These are phyloP conservation scores for Pterocles burchelli DNA, from an alignment of 2,113 vertebrate species.

Conservation along the genomic window DNA sequence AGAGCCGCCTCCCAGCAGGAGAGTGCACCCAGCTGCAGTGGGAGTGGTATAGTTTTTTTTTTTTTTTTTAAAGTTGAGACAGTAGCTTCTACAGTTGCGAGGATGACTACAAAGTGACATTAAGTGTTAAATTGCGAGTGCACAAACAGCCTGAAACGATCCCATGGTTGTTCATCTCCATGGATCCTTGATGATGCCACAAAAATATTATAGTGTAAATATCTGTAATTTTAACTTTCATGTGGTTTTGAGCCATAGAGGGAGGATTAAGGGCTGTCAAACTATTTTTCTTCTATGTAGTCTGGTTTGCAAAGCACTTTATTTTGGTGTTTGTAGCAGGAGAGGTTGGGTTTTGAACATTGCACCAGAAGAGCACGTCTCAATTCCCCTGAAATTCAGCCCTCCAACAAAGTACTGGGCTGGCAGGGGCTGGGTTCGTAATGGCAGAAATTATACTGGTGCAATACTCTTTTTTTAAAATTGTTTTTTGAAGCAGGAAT, in stretches of 20 bases:
- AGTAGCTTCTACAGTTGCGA: neutral
- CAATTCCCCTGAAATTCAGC: accelerated
- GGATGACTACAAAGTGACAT: neutral
- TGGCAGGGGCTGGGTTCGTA: neutral
- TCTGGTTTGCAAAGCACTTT: neutral
- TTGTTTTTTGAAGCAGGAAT: neutral
- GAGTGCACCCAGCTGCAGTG: neutral
- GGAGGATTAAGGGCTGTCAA: neutral
- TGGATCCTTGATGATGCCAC: neutral
- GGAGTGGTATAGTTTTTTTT: neutral
- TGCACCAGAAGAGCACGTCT: neutral
- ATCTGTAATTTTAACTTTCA: neutral
- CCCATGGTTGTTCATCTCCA: neutral
- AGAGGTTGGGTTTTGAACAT: neutral
- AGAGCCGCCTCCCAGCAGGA: neutral
- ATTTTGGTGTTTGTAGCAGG: neutral
- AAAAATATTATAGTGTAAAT: neutral
- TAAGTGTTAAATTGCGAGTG: neutral
- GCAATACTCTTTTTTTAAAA: neutral
- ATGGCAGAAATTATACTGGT: neutral
- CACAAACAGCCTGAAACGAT: neutral
- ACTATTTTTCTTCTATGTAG: accelerated
- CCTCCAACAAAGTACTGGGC: neutral
- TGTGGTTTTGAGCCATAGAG: neutral
- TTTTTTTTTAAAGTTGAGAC: neutral